A percentile compares a stretch with the other conserved stretches of the same genome.
Conservation (phyloP, 2,113 vertebrate genomes). For the Megalops atlanticus region DNA sequence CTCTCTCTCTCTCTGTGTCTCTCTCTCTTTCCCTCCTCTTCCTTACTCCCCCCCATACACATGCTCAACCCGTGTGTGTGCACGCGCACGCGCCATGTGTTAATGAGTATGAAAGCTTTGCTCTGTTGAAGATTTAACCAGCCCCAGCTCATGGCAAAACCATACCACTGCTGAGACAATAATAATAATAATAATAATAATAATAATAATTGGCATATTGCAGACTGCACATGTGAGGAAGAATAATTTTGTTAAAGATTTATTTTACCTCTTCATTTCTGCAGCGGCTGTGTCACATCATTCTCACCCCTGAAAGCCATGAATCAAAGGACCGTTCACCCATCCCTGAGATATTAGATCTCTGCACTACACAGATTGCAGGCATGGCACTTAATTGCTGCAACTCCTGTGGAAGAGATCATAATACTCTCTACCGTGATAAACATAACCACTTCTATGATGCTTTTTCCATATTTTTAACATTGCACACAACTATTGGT, state of each 20-base stretch:
- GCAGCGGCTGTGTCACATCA: neutral
- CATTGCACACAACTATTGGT: neutral
- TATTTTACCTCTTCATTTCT: neutral
- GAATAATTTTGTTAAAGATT: neutral
- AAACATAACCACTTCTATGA: neutral
- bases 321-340: neutral
- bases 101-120: neutral
- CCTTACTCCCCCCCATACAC: neutral
- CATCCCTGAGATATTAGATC: neutral
- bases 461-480: neutral
- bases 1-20: neutral
- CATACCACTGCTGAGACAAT: neutral
- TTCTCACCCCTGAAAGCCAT: neutral
- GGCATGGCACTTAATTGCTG: neutral
- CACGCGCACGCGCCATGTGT: neutral
- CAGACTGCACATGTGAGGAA: neutral
- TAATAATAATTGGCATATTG: no score
- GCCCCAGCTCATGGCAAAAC: neutral
- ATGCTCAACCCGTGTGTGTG: neutral
- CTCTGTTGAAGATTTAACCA: neutral
- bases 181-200: no score
- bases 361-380: slow-evolving; percentile 1
- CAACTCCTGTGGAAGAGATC: neutral
- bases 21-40: neutral
- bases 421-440: neutral